phyloP scores from a whole-genome alignment of 2,888 invertebrate genomes.

The Formica aserva region DNA sequence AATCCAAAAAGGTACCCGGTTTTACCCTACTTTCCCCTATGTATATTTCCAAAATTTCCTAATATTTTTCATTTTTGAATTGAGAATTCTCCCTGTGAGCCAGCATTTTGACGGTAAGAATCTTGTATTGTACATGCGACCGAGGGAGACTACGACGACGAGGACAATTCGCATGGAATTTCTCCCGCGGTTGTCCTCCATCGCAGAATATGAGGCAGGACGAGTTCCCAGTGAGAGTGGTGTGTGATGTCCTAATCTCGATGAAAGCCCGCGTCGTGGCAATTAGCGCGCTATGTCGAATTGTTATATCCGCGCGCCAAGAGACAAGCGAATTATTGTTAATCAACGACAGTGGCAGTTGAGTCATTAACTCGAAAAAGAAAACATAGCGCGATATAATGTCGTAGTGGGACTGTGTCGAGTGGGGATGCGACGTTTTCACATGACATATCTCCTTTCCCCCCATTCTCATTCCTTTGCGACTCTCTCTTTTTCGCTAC shows the following conservation, averaged over 20 bases:
- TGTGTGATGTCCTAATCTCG: constrained; percentile 65
- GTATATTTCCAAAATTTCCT: neutral
- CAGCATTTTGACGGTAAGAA: neutral
- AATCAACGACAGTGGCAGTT: constrained; percentile 53
- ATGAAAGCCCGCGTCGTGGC: constrained; percentile 66
- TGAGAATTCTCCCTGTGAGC: neutral
- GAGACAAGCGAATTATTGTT: constrained; percentile 59
- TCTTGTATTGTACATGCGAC: neutral
- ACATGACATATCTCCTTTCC: constrained; percentile 42
- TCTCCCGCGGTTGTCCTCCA: constrained; percentile 16
- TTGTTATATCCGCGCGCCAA: constrained; percentile 57
- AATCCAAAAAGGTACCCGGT: too few species aligned
- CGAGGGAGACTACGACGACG: neutral
- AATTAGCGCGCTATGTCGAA: constrained; percentile 68
- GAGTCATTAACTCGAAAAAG: constrained; percentile 48
- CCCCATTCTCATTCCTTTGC: constrained; percentile 34
- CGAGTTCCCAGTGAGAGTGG: constrained; percentile 67
- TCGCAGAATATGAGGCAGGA: neutral
- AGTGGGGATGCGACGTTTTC: constrained; percentile 27
- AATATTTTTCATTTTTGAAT: neutral
- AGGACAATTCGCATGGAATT: constrained; percentile 26
- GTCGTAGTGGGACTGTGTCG: constrained; percentile 38
- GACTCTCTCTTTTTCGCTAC: constrained; percentile 43
- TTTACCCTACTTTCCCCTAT: too few species aligned
- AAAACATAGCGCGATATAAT: constrained; percentile 46